Evolutionary conservation across 2,888 invertebrate species (phyloP), one percentile per base, ranked within the genome.

Genomic region (Poecilus cupreus): DNA sequence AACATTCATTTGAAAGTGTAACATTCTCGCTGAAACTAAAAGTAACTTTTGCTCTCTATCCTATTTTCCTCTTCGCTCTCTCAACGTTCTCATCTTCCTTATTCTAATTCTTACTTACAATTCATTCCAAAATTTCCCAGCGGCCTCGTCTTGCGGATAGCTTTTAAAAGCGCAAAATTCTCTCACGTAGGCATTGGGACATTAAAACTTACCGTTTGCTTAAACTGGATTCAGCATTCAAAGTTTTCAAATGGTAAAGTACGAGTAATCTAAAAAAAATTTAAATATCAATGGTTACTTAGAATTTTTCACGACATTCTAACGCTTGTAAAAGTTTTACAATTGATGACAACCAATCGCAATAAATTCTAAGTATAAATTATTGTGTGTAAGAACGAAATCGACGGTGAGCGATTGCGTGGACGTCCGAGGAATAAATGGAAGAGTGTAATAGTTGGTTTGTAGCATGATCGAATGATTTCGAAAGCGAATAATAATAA

Each of bases 51-150:
- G 26, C 60, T 26, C n/a, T 43, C 20, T 39, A 10, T 70, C 22
- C 37, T 70, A 70, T 70, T 32, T 16, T 20, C 43, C 22, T 54
- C n/a, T 49, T 51, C 16, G 13, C 13, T 22, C 74, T 51, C 54
- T 51, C 24, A 57, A n/a, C 10, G 20, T 60, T 54, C 75, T 26
- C 75, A 51, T 54, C 37, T 75, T 49, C 51, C 39, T 70, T 70
- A 54, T 75, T 51, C 75, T 75, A 75, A 75, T 75, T 75, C 75
- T 75, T 75, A 75, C 54, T 75, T 75, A 75, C 75, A 75, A 75
- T 75, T 75, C 75, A 75, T 75, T 49, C 54, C 26, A 75, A 75
- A 75, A 75, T 75, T 75, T 75, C 75, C 75, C 75, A 32, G 18
- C 24, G 75, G 75, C 51, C 75, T 75, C 75, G 37, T 75, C 32